Percentiles rank a stretch among this genome's conserved stretches.
Conservation (phyloP, 2,888 invertebrate genomes). For the Chromoteleia sp. region DNA sequence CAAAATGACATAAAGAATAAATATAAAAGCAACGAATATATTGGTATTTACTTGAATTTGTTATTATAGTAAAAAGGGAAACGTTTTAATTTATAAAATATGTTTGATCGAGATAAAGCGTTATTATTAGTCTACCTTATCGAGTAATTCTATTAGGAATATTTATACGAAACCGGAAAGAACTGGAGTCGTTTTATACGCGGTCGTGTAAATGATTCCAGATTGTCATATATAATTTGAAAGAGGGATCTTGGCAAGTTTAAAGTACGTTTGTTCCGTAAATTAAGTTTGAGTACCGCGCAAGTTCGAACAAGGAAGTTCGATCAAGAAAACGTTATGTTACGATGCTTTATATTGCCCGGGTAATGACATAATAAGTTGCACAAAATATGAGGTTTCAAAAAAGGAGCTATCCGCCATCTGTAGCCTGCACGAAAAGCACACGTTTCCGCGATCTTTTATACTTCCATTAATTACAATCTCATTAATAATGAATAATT, state of each 20-base stretch:
- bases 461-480: constrained; percentile 20
- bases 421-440: neutral
- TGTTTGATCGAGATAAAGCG: neutral
- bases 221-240: constrained; percentile 29
- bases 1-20: too few species aligned
- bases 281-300: constrained; percentile 27
- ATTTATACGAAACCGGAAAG: constrained; percentile 36
- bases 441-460: constrained; percentile 17
- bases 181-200: constrained; percentile 13
- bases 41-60: too few species aligned
- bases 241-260: constrained; percentile 13
- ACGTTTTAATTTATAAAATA: too few species aligned
- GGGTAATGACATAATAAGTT: constrained; percentile 57
- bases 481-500: constrained; percentile 5
- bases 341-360: constrained; percentile 48
- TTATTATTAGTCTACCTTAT: neutral
- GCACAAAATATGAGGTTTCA: constrained; percentile 31
- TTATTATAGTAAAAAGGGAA: too few species aligned
- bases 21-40: too few species aligned
- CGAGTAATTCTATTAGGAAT: constrained; percentile 20
- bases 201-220: constrained; percentile 30
- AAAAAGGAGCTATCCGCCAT: constrained; percentile 36
- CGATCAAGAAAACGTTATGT: constrained; percentile 44
- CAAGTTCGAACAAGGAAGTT: constrained; percentile 49
- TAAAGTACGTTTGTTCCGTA: constrained; percentile 29